These are phyloP conservation scores for Heteromurus nitidus DNA, from an alignment of 2,888 invertebrate genomes.

Conservation along the genomic window DNA sequence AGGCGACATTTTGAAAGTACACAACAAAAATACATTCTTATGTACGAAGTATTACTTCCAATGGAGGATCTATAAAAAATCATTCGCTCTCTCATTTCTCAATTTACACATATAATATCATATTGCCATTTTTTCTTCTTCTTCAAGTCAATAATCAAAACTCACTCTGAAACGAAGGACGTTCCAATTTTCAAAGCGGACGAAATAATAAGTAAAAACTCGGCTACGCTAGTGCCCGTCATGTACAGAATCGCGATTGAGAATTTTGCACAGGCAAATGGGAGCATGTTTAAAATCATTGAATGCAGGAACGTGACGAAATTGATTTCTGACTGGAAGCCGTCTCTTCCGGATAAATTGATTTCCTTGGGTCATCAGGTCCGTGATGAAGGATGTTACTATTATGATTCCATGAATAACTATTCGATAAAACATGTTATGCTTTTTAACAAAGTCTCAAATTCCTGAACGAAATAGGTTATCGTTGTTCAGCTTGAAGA, in stretches of 20 bases:
- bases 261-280: slow-evolving; percentile 60
- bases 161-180: slow-evolving; percentile 54
- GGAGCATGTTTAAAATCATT: slow-evolving; percentile 67
- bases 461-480: too few species aligned
- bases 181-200: slow-evolving; percentile 58
- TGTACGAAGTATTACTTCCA: too few species aligned
- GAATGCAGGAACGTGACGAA: slow-evolving; percentile 69
- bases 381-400: background rate
- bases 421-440: too few species aligned
- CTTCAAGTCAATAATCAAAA: slow-evolving; percentile 52
- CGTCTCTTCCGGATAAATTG: slow-evolving; percentile 65
- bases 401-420: background rate
- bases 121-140: background rate
- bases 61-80: too few species aligned
- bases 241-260: slow-evolving; percentile 70
- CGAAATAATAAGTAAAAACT: slow-evolving; percentile 57
- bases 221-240: slow-evolving; percentile 57
- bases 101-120: background rate
- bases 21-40: too few species aligned
- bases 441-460: too few species aligned
- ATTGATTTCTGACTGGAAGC: slow-evolving; percentile 69
- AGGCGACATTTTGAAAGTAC: slow-evolving; percentile 43
- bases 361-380: slow-evolving; percentile 68
- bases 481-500: slow-evolving; percentile 69
- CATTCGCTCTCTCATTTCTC: too few species aligned